Evolutionary conservation across 2,888 invertebrate genomes (phyloP), one percentile per base, ranked within the genome.

Genomic region (Chrysotoxum bicinctum): DNA sequence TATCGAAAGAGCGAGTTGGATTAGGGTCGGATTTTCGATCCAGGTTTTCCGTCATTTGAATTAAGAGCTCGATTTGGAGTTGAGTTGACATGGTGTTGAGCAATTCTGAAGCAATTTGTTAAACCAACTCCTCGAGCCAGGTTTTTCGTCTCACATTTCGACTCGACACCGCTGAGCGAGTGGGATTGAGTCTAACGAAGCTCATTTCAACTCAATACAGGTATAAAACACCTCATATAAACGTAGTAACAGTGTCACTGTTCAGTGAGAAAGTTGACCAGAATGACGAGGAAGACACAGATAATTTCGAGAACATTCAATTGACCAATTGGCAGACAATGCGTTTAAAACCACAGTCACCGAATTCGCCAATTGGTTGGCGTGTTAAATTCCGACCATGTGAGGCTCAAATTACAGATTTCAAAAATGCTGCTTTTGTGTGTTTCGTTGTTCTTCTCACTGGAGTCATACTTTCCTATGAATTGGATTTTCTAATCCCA

Each of bases 251-350:
- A 0, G 96, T 99, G 4, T 98, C 98, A 4, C 93, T 99, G 73
- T 99, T 98, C 93, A 96, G 96, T 21, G 99, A 99, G 92, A 98
- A 98, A 91, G 94, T 99, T 14, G 92, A 99, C 92, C 98, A 98
- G 91, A 96, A 99, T 91, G 99, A 99, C 91, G 93, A 94, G 45
- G 96, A 96, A 88, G 99, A 99, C 89, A 97, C 97, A 0, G 99
- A 99, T 92, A 99, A 99, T 92, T 99, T 99, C 93, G 99, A 99
- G 97, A 99, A 99, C 91, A 98, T 99, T 88, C 99, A 99, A 91
- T 99, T 98, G 0, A 99, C 99, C 32, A 99, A 99, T 93, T 99
- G 99, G 99, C 99, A 99, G 93, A 98, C 98, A 37, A 98, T 99
- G 98, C 94, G 98, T 48, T 99, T 99, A 93, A 99, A 99, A 93